Evolutionary conservation across 2,888 invertebrate species (phyloP).

Genomic region (Melieria omissa): DNA sequence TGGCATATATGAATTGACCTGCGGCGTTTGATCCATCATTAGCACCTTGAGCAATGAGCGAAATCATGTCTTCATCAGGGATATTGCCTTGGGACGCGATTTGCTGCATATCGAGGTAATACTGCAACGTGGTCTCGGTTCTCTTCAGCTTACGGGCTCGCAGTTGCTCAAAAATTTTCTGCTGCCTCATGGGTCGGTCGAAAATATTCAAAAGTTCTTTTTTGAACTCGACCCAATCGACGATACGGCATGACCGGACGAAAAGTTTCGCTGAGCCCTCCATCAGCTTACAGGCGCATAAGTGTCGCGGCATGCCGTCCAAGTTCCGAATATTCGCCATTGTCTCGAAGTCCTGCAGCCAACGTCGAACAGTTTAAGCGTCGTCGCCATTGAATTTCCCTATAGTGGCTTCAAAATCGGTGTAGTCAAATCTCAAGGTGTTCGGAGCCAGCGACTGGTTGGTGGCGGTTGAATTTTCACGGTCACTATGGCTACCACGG

Average conservation of each 20-base stretch:
- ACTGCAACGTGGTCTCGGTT: not conserved
- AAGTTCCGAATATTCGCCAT: no score
- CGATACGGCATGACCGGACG: not conserved
- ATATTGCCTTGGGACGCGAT: not conserved
- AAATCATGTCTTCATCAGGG: not conserved
- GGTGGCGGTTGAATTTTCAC: not conserved
- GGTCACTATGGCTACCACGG: not conserved
- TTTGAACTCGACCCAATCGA: constrained; percentile 1
- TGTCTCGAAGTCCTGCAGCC: no score
- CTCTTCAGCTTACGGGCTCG: not conserved
- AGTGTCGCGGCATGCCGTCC: not conserved
- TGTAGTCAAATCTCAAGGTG: not conserved
- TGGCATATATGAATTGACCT: no score
- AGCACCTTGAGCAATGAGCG: constrained; percentile 2
- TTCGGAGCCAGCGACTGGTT: not conserved
- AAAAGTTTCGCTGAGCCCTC: not conserved
- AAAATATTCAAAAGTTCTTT: no score
- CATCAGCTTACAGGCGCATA: constrained; percentile 1
- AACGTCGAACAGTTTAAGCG: no score
- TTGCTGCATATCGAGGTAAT: constrained; percentile 1
- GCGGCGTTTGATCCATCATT: constrained; percentile 2
- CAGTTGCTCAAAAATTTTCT: not conserved
- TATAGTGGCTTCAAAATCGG: constrained; percentile 1
- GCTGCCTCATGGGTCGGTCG: not conserved
- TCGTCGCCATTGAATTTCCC: no score